These are phyloP conservation scores for Phasia obesa DNA, from an alignment of 2,888 invertebrate genomes.

Conservation along the genomic window DNA sequence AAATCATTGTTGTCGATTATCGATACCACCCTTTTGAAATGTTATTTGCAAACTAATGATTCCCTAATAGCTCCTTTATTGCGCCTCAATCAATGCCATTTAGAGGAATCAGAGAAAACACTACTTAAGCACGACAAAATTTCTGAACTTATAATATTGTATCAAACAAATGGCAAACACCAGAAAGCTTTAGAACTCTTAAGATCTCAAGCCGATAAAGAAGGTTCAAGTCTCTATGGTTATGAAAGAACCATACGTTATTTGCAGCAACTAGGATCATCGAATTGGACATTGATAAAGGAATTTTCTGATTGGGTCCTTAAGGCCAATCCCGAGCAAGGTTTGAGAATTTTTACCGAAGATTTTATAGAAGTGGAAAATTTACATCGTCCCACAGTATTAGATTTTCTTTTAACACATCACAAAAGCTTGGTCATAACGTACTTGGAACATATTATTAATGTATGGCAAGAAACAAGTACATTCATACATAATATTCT, in stretches of 20 bases:
- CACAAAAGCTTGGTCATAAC: conserved; percentile 92
- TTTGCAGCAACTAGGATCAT: conserved; percentile 92
- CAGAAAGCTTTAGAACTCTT: conserved; percentile 94
- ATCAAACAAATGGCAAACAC: conserved; percentile 96
- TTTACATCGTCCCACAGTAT: conserved; percentile 92
- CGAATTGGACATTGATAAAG: conserved; percentile 93
- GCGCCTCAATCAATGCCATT: conserved; percentile 94
- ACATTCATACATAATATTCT: conserved; percentile 95
- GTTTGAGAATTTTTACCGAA: conserved; percentile 94
- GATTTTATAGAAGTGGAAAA: conserved; percentile 93
- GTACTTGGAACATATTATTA: conserved; percentile 96
- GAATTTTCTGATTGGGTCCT: conserved; percentile 97
- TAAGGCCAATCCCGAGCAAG: conserved; percentile 92
- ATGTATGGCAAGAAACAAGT: conserved; percentile 93
- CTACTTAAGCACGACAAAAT: conserved; percentile 93
- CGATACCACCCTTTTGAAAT: conserved; percentile 98
- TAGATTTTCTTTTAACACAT: conserved; percentile 93
- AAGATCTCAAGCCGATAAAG: conserved; percentile 87
- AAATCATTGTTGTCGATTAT: conserved; percentile 91
- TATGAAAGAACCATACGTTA: conserved; percentile 94
- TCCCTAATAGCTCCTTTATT: conserved; percentile 95
- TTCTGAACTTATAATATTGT: conserved; percentile 96
- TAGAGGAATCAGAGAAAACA: conserved; percentile 96
- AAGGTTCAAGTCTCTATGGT: conserved; percentile 88
- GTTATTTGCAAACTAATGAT: conserved; percentile 98